phyloP scores from a whole-genome alignment of 1,140 invertebrate genomes.

The Achatina immaculata region DNA sequence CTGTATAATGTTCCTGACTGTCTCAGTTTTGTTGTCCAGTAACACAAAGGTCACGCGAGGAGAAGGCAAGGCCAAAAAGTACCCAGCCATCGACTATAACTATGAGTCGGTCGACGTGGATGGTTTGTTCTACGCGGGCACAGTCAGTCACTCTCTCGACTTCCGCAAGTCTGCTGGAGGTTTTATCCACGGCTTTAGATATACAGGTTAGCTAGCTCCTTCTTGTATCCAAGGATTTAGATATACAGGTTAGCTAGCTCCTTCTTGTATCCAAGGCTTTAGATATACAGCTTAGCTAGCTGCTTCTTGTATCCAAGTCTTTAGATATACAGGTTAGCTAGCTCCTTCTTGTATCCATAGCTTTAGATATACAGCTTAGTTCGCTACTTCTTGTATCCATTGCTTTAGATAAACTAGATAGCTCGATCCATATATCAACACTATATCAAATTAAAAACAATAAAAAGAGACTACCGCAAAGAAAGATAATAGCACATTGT shows the following conservation, averaged over 20 bases:
- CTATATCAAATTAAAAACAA: too few species aligned
- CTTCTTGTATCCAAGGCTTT: conserved; percentile 74
- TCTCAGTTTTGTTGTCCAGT: conserved; percentile 17
- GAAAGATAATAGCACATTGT: too few species aligned
- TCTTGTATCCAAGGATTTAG: conserved; percentile 73
- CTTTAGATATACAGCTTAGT: too few species aligned
- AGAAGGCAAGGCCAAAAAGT: conserved; percentile 63
- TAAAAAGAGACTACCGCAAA: too few species aligned
- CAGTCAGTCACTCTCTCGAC: conserved; percentile 70
- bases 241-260: conserved; percentile 70
- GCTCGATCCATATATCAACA: too few species aligned
- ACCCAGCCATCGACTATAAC: conserved; percentile 67
- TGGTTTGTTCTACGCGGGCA: conserved; percentile 70
- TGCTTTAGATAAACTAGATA: too few species aligned
- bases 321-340: conserved; percentile 71
- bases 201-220: conserved; percentile 70
- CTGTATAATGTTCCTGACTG: background rate
- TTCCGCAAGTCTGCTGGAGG: conserved; percentile 72
- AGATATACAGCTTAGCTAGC: conserved; percentile 71
- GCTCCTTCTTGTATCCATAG: too few species aligned
- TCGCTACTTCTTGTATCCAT: too few species aligned
- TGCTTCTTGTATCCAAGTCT: conserved; percentile 74
- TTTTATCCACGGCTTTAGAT: conserved; percentile 74
- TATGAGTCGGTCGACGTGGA: conserved; percentile 68
- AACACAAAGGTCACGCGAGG: conserved; percentile 12